phyloP scores from a whole-genome alignment of 2,797 vertebrate species.

The Sebastes iracundus region DNA sequence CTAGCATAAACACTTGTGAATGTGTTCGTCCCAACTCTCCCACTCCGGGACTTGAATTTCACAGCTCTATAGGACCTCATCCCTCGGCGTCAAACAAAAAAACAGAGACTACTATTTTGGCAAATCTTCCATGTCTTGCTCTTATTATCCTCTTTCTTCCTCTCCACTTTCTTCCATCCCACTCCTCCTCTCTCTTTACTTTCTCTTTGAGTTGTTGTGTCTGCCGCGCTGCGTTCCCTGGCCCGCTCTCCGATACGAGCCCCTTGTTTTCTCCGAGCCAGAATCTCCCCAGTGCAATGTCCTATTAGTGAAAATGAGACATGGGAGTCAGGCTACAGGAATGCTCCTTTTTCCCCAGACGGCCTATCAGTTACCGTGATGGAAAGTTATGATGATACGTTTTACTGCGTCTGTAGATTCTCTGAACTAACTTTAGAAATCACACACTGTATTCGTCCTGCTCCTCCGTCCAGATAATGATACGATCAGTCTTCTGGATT shows the following conservation, averaged over 20 bases:
- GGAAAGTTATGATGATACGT: constrained; percentile 65
- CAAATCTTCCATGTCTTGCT: constrained; percentile 14
- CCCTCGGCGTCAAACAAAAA: constrained; percentile 56
- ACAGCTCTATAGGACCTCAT: constrained; percentile 54
- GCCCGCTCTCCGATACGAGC: constrained; percentile 12
- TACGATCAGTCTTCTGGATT: constrained; percentile 7
- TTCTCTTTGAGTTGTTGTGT: constrained; percentile 57
- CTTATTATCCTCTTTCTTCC: constrained; percentile 16
- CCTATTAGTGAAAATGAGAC: constrained; percentile 71
- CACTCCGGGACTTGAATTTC: constrained; percentile 65
- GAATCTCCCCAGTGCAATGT: constrained; percentile 31
- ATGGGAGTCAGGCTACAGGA: constrained; percentile 63
- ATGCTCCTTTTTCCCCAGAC: constrained; percentile 67
- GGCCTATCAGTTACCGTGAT: constrained; percentile 68
- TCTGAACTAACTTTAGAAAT: constrained; percentile 56
- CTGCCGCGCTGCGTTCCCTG: constrained; percentile 36
- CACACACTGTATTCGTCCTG: constrained; percentile 35
- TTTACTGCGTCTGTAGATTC: constrained; percentile 57
- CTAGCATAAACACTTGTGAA: constrained; percentile 33
- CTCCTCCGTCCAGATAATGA: constrained; percentile 19
- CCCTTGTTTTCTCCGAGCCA: constrained; percentile 25
- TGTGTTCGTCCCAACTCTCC: constrained; percentile 44
- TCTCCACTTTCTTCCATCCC: constrained; percentile 9
- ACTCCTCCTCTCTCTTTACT: neutral
- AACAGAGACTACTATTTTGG: constrained; percentile 56